These are phyloP conservation scores for Philopotamus ludificatus DNA, from an alignment of 1,140 invertebrate genomes.

Conservation along the genomic window DNA sequence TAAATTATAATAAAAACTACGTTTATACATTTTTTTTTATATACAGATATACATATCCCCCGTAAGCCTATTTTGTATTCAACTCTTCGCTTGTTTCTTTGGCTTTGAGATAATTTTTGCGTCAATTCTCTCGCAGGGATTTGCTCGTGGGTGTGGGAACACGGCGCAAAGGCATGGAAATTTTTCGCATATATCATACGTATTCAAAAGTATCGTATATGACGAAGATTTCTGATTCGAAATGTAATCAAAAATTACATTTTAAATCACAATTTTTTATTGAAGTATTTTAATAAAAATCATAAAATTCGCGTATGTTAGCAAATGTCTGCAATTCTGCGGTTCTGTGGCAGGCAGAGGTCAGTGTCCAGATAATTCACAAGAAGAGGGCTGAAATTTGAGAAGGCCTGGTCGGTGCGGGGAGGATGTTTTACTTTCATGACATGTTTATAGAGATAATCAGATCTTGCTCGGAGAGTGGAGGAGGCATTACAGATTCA, in stretches of 20 bases:
- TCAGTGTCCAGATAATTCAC: conserved; percentile 9
- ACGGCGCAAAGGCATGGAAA: background rate
- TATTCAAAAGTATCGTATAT: too few species aligned
- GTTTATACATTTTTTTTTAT: too few species aligned
- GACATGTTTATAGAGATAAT: conserved; percentile 37
- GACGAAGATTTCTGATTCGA: too few species aligned
- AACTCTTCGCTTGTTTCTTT: conserved; percentile 24
- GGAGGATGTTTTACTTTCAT: conserved; percentile 32
- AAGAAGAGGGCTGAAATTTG: conserved; percentile 20
- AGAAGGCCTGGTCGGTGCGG: conserved; percentile 19
- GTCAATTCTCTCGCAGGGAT: conserved; percentile 17
- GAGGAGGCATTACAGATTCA: conserved; percentile 34
- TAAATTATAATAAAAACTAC: too few species aligned
- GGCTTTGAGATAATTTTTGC: conserved; percentile 31
- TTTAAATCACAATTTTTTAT: background rate
- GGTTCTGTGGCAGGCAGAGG: background rate
- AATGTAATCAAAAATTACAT: background rate
- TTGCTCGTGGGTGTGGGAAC: conserved; percentile 25
- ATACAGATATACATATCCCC: background rate
- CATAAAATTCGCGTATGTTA: background rate
- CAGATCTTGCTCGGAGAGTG: conserved; percentile 28
- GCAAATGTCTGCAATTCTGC: background rate
- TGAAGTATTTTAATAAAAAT: background rate
- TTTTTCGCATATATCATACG: too few species aligned
- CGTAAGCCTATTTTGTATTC: conserved; percentile 26